Evolutionary conservation across 1,140 invertebrate genomes (phyloP), one percentile per base, ranked within the genome.

Genomic region (Eurosta solidaginis): DNA sequence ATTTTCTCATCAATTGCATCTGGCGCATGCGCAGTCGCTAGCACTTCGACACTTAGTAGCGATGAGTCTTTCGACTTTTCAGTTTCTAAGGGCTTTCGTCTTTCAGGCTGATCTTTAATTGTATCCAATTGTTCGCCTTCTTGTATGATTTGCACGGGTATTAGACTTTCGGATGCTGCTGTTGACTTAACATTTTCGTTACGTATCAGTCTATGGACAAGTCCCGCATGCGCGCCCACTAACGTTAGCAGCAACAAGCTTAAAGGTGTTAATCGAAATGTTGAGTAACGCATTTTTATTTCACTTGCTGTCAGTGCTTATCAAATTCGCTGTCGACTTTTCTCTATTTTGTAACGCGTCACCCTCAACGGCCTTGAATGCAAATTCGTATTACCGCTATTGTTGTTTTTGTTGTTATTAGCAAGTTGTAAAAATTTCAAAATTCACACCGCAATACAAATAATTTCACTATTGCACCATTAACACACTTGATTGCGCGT

Each of bases 121-220:
- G 0, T 27, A 5, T 40, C 49, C 49, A 76, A 22, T 17, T 76
- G 75, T 47, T 29, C 42, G n/a, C n/a, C 75, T 20, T 49, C 49
- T 74, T 45, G 42, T 74, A 76, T 33, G 9, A 76, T 42, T 27
- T 49, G 44, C 29, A 76, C 75, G n/a, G 75, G 75, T 52, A 76
- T 76, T 33, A 47, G 49, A 76, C 17, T 68, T 20, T 40, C 49
- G 2, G 20, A 20, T 40, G 40, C 76, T 2, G 33, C 9, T 0
- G 52, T 52, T 22, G 40, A n/a, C 14, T 22, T 63, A 17, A 10
- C 20, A 22, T 59, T 63, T 9, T 17, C 50, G 25, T 54, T 36
- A 3, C 75, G 75, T 22, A 20, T 40, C 22, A 33, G 75, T 22
- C 75, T 45, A 54, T 76, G 75, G 7, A 76, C 75, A 25, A 76